Evolutionary conservation across 2,888 invertebrate species (phyloP).

Genomic region (Venusia cambrica): DNA sequence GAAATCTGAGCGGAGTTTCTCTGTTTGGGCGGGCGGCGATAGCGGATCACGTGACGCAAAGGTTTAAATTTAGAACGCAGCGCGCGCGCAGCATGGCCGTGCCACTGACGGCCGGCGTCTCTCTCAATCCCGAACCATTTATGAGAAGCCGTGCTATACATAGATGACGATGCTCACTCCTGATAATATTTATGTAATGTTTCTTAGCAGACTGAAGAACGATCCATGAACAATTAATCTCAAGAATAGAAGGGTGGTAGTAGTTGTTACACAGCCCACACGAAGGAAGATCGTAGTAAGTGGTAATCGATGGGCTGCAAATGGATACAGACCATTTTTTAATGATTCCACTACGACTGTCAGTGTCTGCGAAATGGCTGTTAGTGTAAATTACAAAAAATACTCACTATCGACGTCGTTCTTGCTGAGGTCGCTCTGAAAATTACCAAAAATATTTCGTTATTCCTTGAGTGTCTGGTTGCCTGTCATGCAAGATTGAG

Average conservation of each 20-base stretch:
- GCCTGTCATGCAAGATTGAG: constrained; percentile 50
- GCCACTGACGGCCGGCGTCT: constrained; percentile 57
- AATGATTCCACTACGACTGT: too few relatives aligned
- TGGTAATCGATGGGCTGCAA: too few relatives aligned
- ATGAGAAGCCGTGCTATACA: constrained; percentile 71
- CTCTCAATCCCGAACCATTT: constrained; percentile 72
- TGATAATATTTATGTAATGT: constrained; percentile 40
- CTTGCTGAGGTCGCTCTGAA: constrained; percentile 92
- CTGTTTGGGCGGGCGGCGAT: constrained; percentile 77
- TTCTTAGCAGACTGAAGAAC: constrained; percentile 15
- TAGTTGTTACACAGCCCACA: too few relatives aligned
- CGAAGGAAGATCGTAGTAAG: too few relatives aligned
- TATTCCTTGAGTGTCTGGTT: constrained; percentile 56
- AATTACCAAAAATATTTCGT: constrained; percentile 77
- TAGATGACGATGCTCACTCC: constrained; percentile 54
- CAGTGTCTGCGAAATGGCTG: too few relatives aligned
- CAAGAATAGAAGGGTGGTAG: too few relatives aligned
- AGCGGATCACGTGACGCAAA: constrained; percentile 69
- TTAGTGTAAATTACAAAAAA: constrained; percentile 18
- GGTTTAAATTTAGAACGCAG: constrained; percentile 72
- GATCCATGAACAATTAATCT: background rate
- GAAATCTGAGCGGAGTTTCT: constrained; percentile 78
- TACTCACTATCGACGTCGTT: constrained; percentile 95
- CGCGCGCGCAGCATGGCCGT: constrained; percentile 61
- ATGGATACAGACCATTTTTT: too few relatives aligned